Base-by-base conservation (phyloP, 2,888 invertebrate species). In the Torymus tubicola region DNA sequence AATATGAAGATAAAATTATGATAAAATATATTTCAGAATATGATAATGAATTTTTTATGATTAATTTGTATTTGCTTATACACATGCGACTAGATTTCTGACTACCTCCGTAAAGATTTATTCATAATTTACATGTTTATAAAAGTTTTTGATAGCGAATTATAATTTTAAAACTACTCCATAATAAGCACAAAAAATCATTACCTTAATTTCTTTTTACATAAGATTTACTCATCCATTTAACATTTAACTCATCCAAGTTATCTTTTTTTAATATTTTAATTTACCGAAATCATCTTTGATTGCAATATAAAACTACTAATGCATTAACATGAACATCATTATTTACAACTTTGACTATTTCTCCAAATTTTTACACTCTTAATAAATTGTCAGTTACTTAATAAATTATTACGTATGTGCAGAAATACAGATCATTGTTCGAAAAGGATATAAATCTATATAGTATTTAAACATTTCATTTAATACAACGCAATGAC, bases 31-130 rank as follows among this genome's bases (percentile, higher is more conserved):
- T 61, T 50, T 2, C 16, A 16, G 68, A 71, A 42, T 16, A 53
- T 60, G 31, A 65, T 53, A 65, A 69, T 52, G 64, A 5, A 61
- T 68, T 60, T 65, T 42, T 70, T 55, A 72, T 64, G 31, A n/a
- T 53, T 53, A 24, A 71, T 24, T 64, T 71, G 21, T 60, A 42
- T 70, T 67, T 2, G 21, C 42, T 65, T 61, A 70, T 77, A 18
- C 13, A 18, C 63, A 61, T 10, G 42, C 57, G 76, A 80, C 80
- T 80, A 80, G 80, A 80, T 76, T 80, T 31, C 31, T 21, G 71
- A 80, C 71, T 76, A 76, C 50, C 31, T 52, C 24, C 63, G n/a
- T 67, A 53, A 53, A 53, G 16, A 65, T 50, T 58, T 42, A 42
- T 42, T 42, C 8, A 42, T 42, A 42, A 42, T 42, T 42, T 42